Percentiles rank a stretch among this genome's conserved stretches.
phyloP scores from a whole-genome alignment of 2,797 vertebrate species.

The Oceanodroma leucorhoa region DNA sequence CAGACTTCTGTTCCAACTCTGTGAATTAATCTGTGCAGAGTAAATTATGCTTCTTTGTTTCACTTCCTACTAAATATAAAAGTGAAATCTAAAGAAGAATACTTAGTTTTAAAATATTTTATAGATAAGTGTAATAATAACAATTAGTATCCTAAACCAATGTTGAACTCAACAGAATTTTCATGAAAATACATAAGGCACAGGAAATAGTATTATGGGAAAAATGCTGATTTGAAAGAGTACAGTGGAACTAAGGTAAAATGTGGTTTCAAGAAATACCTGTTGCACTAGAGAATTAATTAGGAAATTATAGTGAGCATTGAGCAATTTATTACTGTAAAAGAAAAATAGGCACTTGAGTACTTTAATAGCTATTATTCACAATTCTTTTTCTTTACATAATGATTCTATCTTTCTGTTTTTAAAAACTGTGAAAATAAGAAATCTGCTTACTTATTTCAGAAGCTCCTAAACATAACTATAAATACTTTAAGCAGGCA shows the following conservation, averaged over 20 bases:
- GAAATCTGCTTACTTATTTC: background rate
- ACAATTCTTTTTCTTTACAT: background rate
- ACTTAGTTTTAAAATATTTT: background rate
- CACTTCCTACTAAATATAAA: background rate
- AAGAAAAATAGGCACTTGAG: background rate
- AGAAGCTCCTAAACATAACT: background rate
- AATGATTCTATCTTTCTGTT: background rate
- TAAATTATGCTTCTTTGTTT: background rate
- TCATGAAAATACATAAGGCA: background rate
- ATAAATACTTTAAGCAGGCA: background rate
- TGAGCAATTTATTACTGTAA: background rate
- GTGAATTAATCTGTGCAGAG: background rate
- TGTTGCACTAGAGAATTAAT: background rate
- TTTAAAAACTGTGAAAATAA: background rate
- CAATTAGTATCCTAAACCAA: background rate
- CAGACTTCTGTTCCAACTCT: background rate
- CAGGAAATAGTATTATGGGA: background rate
- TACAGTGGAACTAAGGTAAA: background rate
- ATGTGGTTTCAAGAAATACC: background rate
- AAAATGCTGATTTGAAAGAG: background rate
- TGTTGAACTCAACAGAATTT: background rate
- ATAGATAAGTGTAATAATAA: background rate
- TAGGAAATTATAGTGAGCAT: background rate
- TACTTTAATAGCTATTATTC: background rate
- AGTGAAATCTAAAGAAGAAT: background rate